Evolutionary conservation across 1,140 invertebrate genomes (phyloP).

Genomic region (Sitobion miscanthi): DNA sequence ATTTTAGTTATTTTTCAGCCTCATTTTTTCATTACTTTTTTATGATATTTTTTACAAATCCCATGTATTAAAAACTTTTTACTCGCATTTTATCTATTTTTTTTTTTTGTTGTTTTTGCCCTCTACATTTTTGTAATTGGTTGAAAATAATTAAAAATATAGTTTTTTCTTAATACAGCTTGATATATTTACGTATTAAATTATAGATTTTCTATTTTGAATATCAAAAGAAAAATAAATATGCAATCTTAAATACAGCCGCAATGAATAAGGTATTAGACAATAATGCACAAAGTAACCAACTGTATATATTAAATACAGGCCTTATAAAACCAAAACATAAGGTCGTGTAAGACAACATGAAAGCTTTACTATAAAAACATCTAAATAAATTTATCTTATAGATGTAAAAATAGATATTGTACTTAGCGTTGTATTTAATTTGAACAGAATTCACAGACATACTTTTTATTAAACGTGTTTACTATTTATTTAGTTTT

Average conservation of each 20-base stretch:
- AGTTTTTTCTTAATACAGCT: no score
- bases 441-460: not conserved
- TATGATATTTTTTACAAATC: no score
- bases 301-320: not conserved
- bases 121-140: no score
- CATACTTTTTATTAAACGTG: not conserved
- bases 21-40: no score
- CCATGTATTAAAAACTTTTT: no score
- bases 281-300: not conserved
- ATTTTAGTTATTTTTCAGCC: no score
- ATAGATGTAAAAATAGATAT: not conserved
- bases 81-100: no score
- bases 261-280: not conserved
- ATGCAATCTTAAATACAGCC: not conserved
- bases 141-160: no score
- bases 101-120: no score
- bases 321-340: not conserved
- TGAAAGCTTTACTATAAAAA: not conserved
- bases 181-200: no score
- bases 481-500: not conserved
- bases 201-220: no score
- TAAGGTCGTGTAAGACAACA: not conserved
- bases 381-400: not conserved
- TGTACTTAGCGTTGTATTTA: not conserved
- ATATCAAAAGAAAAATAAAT: no score